Evolutionary conservation across 2,888 invertebrate genomes (phyloP).

Genomic region (Xestia sexstrigata): DNA sequence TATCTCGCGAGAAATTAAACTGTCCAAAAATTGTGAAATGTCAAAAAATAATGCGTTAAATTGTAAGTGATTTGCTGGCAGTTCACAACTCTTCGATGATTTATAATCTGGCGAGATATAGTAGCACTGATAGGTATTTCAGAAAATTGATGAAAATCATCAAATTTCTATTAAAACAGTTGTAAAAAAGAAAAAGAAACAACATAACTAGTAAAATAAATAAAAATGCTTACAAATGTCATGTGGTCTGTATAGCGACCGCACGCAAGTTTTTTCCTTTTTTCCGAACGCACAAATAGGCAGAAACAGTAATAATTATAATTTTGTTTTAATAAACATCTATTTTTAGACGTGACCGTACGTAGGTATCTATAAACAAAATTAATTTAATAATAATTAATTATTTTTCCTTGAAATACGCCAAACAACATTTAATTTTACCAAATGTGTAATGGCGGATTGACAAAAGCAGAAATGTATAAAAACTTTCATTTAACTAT

Average conservation of each 20-base stretch:
- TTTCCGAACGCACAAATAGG: not conserved
- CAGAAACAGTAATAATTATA: conserved; percentile 29
- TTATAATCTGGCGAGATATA: too few species aligned
- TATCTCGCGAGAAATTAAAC: too few species aligned
- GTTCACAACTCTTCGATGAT: too few species aligned
- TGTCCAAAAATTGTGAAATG: too few species aligned
- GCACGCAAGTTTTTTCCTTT: conserved; percentile 33
- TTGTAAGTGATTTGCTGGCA: too few species aligned
- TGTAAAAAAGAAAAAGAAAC: not conserved
- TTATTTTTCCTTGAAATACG: conserved; percentile 43
- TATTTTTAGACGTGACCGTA: conserved; percentile 43
- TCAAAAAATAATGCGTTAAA: too few species aligned
- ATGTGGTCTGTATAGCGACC: not conserved
- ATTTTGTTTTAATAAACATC: conserved; percentile 31
- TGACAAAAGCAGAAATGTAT: not conserved
- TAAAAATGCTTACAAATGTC: too few species aligned
- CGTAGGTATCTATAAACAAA: not conserved
- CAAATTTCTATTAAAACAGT: not conserved
- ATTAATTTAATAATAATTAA: conserved; percentile 45
- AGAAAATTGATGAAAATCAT: not conserved
- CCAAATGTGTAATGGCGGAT: not conserved
- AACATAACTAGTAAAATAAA: not conserved
- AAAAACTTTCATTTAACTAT: not conserved
- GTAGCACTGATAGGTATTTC: too few species aligned
- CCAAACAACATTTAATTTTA: conserved; percentile 14